Percentiles rank a stretch among this genome's conserved stretches.
Evolutionary conservation across 1,140 invertebrate species (phyloP).

Genomic region (Philopotamus ludificatus): DNA sequence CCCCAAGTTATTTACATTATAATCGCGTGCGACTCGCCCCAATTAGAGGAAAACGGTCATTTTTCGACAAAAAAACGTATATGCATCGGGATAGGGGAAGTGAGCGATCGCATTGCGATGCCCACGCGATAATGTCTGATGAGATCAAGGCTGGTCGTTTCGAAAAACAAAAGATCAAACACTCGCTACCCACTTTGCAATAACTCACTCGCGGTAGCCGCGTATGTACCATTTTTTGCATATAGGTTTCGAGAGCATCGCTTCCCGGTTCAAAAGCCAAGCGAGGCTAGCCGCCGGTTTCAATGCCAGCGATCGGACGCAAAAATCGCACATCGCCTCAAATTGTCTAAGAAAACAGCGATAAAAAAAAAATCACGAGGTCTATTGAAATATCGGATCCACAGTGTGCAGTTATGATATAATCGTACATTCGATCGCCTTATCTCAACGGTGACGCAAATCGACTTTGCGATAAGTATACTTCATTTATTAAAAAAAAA

Average conservation of each 20-base stretch:
- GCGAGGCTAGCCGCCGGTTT: constrained; percentile 35
- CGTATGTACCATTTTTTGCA: constrained; percentile 12
- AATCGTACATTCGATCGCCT: not conserved
- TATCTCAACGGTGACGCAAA: no score
- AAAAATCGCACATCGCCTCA: constrained; percentile 15
- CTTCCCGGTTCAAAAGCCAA: constrained; percentile 39
- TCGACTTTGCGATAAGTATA: not conserved
- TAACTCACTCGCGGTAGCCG: no score
- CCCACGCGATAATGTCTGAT: not conserved
- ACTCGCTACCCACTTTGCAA: no score
- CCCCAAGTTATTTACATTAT: not conserved
- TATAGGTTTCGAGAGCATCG: constrained; percentile 21
- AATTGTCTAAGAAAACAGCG: constrained; percentile 3
- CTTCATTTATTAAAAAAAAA: constrained; percentile 30
- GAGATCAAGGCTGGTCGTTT: not conserved
- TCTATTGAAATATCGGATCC: not conserved
- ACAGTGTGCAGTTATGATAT: not conserved
- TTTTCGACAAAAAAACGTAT: no score
- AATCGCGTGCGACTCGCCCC: not conserved
- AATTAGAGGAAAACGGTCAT: no score
- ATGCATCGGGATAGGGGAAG: no score
- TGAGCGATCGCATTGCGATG: not conserved
- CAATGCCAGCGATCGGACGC: constrained; percentile 37
- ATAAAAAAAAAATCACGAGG: no score
- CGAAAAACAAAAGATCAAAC: not conserved